Evolutionary conservation across 2,113 vertebrate species (phyloP).

Genomic region (Poecilia latipinna): DNA sequence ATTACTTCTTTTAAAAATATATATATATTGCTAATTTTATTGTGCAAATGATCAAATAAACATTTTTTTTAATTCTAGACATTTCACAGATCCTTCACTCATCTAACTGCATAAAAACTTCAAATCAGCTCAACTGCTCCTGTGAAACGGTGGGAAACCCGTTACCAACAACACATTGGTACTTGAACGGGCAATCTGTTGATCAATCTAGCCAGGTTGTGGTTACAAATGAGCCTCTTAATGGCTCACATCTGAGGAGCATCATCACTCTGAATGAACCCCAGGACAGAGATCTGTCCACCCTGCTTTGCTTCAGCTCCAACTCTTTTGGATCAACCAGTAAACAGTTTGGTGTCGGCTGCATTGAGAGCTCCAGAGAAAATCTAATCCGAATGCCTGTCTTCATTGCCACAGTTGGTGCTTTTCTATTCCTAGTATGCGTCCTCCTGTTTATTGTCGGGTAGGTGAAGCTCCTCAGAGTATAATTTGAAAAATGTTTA

Average conservation of each 20-base stretch:
- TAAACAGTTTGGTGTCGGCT: background rate
- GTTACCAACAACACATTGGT: too few species aligned
- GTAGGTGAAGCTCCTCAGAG: slow-evolving; percentile 1
- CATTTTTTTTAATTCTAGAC: too few species aligned
- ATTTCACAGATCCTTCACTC: too few species aligned
- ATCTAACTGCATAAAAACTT: too few species aligned
- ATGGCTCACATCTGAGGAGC: slow-evolving; percentile 15
- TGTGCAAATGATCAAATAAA: too few species aligned
- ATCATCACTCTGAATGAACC: slow-evolving; percentile 10
- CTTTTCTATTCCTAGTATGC: slow-evolving; percentile 12
- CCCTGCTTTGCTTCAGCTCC: slow-evolving; percentile 29
- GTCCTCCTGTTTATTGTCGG: slow-evolving; percentile 31
- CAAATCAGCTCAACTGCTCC: too few species aligned
- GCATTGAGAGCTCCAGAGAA: background rate
- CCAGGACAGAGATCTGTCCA: slow-evolving; percentile 2
- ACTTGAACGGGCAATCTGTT: background rate
- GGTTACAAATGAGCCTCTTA: slow-evolving; percentile 3
- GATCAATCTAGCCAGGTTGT: background rate
- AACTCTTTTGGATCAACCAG: slow-evolving; percentile 39
- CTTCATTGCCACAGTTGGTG: slow-evolving; percentile 5
- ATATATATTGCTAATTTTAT: too few species aligned
- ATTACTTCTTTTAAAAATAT: too few species aligned
- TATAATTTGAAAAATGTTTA: background rate
- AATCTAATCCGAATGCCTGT: background rate
- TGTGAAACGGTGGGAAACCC: too few species aligned